Conservation (phyloP, 2,113 vertebrate genomes). For the Chitala chitala region DNA sequence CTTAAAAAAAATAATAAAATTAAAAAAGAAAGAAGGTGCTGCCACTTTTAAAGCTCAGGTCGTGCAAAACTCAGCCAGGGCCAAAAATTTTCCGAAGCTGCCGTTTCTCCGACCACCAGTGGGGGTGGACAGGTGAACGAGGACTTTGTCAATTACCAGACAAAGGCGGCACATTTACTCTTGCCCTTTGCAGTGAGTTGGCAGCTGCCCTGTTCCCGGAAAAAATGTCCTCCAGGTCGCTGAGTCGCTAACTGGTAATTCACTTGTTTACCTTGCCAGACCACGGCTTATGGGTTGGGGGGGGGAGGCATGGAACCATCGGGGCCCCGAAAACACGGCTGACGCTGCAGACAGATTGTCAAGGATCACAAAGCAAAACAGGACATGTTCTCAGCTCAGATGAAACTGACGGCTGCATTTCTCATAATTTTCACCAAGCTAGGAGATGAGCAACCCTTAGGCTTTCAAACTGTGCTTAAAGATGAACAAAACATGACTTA, state of each 20-base stretch:
- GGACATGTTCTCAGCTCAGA: not conserved
- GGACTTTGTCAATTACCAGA: not conserved
- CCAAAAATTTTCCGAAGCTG: not conserved
- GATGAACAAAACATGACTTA: no score
- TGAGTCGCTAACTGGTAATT: not conserved
- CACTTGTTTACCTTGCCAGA: not conserved
- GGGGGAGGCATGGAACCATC: not conserved
- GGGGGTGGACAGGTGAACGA: not conserved
- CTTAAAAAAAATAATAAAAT: no score
- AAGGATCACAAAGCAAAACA: not conserved
- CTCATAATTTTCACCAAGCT: no score
- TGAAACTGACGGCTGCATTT: no score
- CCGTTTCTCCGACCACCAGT: not conserved
- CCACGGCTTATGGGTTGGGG: not conserved
- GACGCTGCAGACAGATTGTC: not conserved
- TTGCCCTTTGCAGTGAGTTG: not conserved
- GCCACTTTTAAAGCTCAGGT: not conserved
- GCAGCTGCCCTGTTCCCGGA: not conserved
- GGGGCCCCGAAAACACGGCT: slow-evolving; percentile 5
- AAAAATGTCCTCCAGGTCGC: not conserved
- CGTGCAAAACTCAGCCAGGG: not conserved
- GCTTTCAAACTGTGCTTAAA: no score
- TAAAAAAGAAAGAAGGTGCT: no score
- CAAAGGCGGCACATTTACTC: no score
- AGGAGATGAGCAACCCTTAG: no score